phyloP scores from a whole-genome alignment of 2,888 invertebrate species.

The Colostygia pectinataria region DNA sequence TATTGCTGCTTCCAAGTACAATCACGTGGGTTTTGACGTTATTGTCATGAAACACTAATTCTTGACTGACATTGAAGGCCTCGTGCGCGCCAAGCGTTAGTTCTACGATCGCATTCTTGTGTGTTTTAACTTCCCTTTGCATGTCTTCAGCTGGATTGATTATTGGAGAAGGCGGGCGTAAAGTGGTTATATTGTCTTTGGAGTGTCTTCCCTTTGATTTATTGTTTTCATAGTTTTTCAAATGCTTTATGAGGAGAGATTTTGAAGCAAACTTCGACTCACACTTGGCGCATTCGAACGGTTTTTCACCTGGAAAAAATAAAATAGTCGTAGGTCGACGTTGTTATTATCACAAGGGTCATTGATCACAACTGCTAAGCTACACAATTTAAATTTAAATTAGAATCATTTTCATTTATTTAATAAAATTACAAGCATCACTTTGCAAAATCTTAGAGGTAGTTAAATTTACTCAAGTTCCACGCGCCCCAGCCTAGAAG shows the following conservation, averaged over 20 bases:
- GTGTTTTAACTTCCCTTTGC: slow-evolving; percentile 12
- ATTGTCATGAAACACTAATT: slow-evolving; percentile 57
- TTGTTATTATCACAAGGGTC: too few species aligned
- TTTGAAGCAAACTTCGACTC: slow-evolving; percentile 58
- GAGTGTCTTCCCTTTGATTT: slow-evolving; percentile 37
- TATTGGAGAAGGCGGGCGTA: background rate
- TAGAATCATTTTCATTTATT: too few species aligned
- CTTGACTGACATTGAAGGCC: slow-evolving; percentile 34
- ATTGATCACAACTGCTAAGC: too few species aligned
- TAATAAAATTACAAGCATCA: too few species aligned
- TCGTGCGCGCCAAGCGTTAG: slow-evolving; percentile 37
- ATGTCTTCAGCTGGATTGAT: background rate
- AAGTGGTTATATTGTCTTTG: slow-evolving; percentile 3
- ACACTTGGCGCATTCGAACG: slow-evolving; percentile 66
- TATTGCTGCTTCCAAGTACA: slow-evolving; percentile 49
- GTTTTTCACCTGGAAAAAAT: slow-evolving; percentile 63
- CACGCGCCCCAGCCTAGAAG: too few species aligned
- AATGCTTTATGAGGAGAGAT: slow-evolving; percentile 59
- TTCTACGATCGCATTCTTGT: slow-evolving; percentile 13
- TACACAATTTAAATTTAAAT: too few species aligned
- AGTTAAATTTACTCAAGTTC: too few species aligned
- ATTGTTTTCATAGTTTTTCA: slow-evolving; percentile 52
- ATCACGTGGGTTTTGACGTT: slow-evolving; percentile 53
- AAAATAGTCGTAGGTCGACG: too few species aligned
- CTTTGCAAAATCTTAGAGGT: too few species aligned